Conservation (phyloP, 2,888 invertebrate species). For the Troides helena region DNA sequence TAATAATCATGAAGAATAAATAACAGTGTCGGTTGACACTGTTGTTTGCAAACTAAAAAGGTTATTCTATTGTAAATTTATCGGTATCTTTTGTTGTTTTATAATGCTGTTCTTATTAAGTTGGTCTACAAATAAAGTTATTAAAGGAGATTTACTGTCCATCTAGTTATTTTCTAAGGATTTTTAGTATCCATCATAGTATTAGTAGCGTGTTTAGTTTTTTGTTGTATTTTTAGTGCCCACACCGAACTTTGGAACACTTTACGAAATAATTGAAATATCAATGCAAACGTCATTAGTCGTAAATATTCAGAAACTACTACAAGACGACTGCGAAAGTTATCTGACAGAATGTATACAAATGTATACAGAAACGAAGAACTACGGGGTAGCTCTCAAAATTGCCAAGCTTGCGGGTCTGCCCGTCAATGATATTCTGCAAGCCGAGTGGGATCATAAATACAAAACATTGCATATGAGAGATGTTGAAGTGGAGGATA, state of each 20-base stretch:
- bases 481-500: slow-evolving; percentile 56
- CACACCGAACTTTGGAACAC: slow-evolving; percentile 62
- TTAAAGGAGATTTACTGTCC: background rate
- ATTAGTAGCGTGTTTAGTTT: background rate
- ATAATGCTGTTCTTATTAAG: no score
- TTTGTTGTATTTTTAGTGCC: slow-evolving; percentile 54
- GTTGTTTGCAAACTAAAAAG: no score
- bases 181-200: no score
- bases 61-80: no score
- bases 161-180: background rate
- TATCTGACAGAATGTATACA: slow-evolving; percentile 79
- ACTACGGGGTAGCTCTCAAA: slow-evolving; percentile 80
- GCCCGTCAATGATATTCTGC: slow-evolving; percentile 74
- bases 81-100: no score
- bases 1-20: no score
- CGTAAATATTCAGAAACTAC: slow-evolving; percentile 75
- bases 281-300: slow-evolving; percentile 78
- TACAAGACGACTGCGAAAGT: slow-evolving; percentile 59
- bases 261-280: slow-evolving; percentile 78
- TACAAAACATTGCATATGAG: slow-evolving; percentile 59
- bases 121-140: no score
- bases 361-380: slow-evolving; percentile 68
- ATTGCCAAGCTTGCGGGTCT: slow-evolving; percentile 77
- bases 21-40: no score
- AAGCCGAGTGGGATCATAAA: slow-evolving; percentile 78